phyloP scores from a whole-genome alignment of 2,797 vertebrate genomes.

The Pampus argenteus region DNA sequence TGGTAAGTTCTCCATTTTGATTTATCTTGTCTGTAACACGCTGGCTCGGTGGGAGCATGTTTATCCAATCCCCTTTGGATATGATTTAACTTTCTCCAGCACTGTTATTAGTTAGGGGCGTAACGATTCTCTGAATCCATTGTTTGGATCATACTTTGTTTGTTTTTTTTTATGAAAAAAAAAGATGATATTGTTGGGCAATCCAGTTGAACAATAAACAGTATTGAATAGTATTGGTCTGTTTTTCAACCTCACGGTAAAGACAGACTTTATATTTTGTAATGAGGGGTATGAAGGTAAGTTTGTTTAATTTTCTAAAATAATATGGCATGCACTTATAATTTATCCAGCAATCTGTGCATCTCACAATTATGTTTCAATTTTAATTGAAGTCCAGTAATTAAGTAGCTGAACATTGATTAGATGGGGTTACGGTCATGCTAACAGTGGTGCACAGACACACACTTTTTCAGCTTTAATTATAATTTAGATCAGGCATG shows the following conservation, averaged over 20 bases:
- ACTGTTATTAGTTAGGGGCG: too few relatives aligned
- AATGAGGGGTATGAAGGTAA: background rate
- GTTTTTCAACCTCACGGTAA: background rate
- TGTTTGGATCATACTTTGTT: too few relatives aligned
- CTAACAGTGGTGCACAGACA: too few relatives aligned
- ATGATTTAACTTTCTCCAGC: conserved; percentile 10
- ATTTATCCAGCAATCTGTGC: background rate
- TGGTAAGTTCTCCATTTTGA: conserved; percentile 86
- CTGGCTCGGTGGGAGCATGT: background rate
- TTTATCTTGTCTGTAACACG: conserved; percentile 27
- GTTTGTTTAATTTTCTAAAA: background rate
- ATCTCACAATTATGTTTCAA: background rate
- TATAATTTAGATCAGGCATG: conserved; percentile 15
- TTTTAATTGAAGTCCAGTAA: background rate
- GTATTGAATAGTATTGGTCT: too few relatives aligned
- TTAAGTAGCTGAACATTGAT: background rate
- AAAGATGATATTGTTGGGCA: too few relatives aligned
- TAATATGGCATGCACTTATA: background rate
- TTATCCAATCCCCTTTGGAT: conserved; percentile 13
- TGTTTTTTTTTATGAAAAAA: too few relatives aligned
- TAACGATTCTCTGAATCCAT: too few relatives aligned
- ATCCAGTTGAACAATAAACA: too few relatives aligned
- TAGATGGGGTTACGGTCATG: background rate
- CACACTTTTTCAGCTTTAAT: conserved; percentile 12
- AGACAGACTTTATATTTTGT: background rate